Evolutionary conservation across 2,797 vertebrate genomes (phyloP).

Genomic region (Selene dorsalis): DNA sequence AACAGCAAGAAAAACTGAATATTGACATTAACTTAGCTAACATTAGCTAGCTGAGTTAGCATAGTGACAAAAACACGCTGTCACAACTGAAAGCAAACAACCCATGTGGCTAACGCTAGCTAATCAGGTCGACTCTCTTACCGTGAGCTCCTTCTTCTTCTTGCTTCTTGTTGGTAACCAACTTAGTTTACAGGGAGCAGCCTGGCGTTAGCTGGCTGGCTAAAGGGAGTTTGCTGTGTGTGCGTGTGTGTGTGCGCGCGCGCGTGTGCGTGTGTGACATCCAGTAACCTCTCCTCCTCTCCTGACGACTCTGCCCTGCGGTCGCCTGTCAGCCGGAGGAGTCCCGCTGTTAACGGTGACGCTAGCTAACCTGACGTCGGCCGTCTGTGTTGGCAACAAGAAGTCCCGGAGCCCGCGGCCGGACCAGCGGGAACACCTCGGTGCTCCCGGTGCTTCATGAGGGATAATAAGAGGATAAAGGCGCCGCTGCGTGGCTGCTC

Average conservation of each 20-base stretch:
- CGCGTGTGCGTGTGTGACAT: constrained; percentile 19
- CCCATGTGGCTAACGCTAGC: constrained; percentile 35
- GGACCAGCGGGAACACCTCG: neutral
- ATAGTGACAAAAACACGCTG: constrained; percentile 30
- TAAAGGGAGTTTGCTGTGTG: constrained; percentile 21
- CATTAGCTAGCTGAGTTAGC: constrained; percentile 60
- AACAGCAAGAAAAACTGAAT: neutral
- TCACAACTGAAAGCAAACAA: constrained; percentile 38
- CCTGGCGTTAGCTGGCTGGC: constrained; percentile 36
- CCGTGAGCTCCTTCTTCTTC: constrained; percentile 18
- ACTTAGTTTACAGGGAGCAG: constrained; percentile 18
- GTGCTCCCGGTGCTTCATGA: neutral
- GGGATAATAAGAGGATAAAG: neutral
- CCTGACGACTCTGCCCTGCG: constrained; percentile 10
- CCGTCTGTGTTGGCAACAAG: neutral
- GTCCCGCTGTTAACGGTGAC: constrained; percentile 38
- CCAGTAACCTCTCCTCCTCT: constrained; percentile 39
- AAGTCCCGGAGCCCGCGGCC: neutral
- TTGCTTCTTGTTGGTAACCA: neutral
- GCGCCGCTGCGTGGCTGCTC: neutral
- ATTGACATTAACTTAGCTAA: constrained; percentile 53
- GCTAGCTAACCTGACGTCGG: constrained; percentile 7
- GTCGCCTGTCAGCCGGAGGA: constrained; percentile 28
- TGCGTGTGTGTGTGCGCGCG: constrained; percentile 4
- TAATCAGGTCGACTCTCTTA: constrained; percentile 38